Conservation (phyloP, 2,888 invertebrate genomes). For the Opisthograptis luteolata region DNA sequence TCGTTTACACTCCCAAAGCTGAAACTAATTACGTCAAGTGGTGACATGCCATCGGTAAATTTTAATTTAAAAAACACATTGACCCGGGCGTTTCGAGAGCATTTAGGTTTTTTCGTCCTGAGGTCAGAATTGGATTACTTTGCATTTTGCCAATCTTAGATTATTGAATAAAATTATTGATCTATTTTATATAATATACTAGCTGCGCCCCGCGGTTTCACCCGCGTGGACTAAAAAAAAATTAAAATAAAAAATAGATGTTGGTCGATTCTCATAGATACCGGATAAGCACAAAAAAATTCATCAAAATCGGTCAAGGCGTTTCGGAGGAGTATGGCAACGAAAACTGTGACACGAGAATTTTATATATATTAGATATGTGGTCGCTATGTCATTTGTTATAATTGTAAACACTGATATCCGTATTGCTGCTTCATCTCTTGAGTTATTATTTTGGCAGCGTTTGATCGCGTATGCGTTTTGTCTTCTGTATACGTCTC, state of each 20-base stretch:
- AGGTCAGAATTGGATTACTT: conserved; percentile 3
- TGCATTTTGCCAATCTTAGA: not conserved
- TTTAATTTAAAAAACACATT: conserved; percentile 10
- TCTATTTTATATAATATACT: no score
- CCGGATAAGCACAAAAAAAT: no score
- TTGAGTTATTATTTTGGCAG: conserved; percentile 73
- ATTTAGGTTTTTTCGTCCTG: conserved; percentile 19
- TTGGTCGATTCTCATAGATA: no score
- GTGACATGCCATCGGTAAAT: conserved; percentile 20
- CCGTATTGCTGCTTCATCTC: conserved; percentile 47
- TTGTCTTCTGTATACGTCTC: conserved; percentile 61
- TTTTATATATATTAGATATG: no score
- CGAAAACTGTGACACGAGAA: no score
- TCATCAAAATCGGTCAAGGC: no score
- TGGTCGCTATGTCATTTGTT: conserved; percentile 33
- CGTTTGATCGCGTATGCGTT: conserved; percentile 70
- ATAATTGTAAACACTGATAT: conserved; percentile 52
- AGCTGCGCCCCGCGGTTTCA: no score
- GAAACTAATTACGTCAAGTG: conserved; percentile 12
- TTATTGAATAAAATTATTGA: no score
- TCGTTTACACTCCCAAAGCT: conserved; percentile 21
- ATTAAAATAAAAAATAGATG: not conserved
- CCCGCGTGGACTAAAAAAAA: no score
- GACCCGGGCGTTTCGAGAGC: conserved; percentile 20
- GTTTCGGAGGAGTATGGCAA: no score